Conservation (phyloP, 2,113 vertebrate genomes). For the Pterocles gutturalis region DNA sequence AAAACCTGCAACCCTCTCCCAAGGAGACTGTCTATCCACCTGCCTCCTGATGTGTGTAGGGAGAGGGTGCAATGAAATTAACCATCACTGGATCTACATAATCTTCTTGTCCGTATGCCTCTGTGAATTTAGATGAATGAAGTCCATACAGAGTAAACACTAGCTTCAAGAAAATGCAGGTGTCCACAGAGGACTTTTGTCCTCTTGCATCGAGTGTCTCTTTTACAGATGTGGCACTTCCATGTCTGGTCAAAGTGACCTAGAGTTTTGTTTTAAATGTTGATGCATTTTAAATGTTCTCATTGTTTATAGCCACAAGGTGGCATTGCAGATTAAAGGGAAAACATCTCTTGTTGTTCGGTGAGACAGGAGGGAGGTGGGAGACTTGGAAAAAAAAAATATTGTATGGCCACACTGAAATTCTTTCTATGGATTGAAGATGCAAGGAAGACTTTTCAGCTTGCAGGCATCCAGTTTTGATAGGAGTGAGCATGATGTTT, state of each 20-base stretch:
- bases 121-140: background rate
- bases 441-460: background rate
- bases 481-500: background rate
- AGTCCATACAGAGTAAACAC: background rate
- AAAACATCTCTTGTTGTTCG: constrained; percentile 37
- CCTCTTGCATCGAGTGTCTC: background rate
- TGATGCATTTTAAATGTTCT: constrained; percentile 6
- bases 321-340: constrained; percentile 83
- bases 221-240: background rate
- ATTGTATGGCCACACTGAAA: background rate
- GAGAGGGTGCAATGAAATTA: background rate
- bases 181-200: background rate
- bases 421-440: background rate
- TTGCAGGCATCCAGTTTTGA: background rate
- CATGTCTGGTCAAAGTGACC: background rate
- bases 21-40: background rate
- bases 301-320: constrained; percentile 74
- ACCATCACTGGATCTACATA: fast-evolving
- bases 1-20: background rate
- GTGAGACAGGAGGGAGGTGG: background rate
- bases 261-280: background rate
- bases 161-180: too few relatives aligned
- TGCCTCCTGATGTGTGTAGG: fast-evolving
- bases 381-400: background rate
- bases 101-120: background rate